A percentile compares a stretch with the other conserved stretches of the same genome.
phyloP scores from a whole-genome alignment of 2,113 vertebrate species.

The Archocentrus centrarchus region DNA sequence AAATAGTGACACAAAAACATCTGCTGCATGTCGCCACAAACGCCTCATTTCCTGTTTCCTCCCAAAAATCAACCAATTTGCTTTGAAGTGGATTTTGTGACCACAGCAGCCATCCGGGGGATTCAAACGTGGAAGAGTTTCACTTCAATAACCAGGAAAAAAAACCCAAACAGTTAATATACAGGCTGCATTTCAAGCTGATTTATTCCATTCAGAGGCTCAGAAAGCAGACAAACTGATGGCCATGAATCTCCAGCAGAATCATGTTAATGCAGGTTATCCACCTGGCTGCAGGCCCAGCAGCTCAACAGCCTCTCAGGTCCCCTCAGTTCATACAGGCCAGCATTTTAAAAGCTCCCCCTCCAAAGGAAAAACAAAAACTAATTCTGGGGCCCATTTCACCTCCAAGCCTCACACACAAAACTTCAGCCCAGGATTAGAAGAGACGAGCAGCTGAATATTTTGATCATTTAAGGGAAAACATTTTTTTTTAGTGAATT shows the following conservation, averaged over 20 bases:
- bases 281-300: constrained; percentile 14
- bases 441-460: neutral
- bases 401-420: neutral
- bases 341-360: neutral
- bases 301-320: constrained; percentile 7
- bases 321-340: neutral
- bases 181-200: neutral
- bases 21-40: constrained; percentile 1
- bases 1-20: neutral
- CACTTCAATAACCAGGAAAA: neutral
- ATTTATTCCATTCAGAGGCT: neutral
- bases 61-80: neutral
- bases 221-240: neutral
- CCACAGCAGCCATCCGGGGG: neutral
- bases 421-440: constrained; percentile 14
- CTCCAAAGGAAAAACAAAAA: neutral
- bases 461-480: neutral
- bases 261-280: neutral
- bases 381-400: neutral
- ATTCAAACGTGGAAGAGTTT: neutral
- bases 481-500: neutral
- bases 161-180: neutral
- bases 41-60: neutral
- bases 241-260: no score
- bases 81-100: neutral